phyloP scores from a whole-genome alignment of 1,140 invertebrate genomes.

The Cheumatopsyche charites region DNA sequence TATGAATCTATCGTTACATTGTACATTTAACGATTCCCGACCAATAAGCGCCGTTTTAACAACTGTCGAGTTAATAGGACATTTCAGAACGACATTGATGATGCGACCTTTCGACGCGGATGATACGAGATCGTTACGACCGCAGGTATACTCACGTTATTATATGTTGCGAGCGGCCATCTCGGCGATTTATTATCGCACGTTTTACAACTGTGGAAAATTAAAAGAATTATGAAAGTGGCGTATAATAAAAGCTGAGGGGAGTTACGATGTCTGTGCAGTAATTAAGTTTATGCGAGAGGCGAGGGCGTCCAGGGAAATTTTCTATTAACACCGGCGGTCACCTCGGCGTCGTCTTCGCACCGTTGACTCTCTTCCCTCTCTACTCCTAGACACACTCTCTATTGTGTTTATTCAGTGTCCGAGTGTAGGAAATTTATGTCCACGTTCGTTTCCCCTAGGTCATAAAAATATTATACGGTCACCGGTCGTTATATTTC shows the following conservation, averaged over 20 bases:
- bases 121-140: too few species aligned
- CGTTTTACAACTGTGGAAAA: too few species aligned
- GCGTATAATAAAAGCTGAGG: background rate
- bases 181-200: background rate
- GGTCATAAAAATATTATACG: conserved; percentile 4
- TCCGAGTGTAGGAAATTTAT: background rate
- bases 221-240: too few species aligned
- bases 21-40: too few species aligned
- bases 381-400: too few species aligned
- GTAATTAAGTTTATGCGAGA: conserved; percentile 38
- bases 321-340: conserved; percentile 37
- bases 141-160: too few species aligned
- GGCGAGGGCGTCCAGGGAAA: conserved; percentile 34
- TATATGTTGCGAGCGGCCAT: too few species aligned
- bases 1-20: too few species aligned
- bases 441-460: background rate
- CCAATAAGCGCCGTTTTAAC: too few species aligned
- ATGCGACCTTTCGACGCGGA: too few species aligned
- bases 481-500: background rate
- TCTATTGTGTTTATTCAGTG: conserved; percentile 11
- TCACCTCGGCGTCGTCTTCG: conserved; percentile 20
- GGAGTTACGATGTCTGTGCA: conserved; percentile 29
- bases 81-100: too few species aligned
- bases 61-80: too few species aligned
- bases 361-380: conserved; percentile 26